Base-by-base conservation (phyloP, 2,888 invertebrate species). In the Eueremaeus valkanovi region DNA sequence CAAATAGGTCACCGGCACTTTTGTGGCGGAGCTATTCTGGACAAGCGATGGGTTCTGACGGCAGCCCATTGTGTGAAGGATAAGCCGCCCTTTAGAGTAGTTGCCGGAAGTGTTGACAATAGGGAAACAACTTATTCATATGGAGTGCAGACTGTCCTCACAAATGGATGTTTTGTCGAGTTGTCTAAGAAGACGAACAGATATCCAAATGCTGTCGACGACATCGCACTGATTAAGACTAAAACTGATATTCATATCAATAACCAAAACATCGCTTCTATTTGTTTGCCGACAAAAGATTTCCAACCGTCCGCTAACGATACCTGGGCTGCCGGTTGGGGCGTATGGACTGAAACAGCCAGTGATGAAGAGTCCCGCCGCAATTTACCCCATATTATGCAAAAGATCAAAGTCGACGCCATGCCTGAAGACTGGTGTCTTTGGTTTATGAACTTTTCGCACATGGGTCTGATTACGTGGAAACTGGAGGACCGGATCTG, bases 161-260 rank as follows among this genome's bases (percentile, higher is more conserved):
- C 1, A 21, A 21, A 51, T 5, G 6, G 1, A 1, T n/a, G 21
- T 9, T 51, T 5, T 8, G 21, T n/a, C 3, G 51, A n/a, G 51
- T 8, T 21, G n/a, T 5, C 2, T 3, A n/a, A 8, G 21, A 21
- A 21, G n/a, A 51, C 8, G 8, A 3, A 21, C 6, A 1, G 21
- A 1, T 51, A n/a, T 51, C 21, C n/a, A 8, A 80, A 49, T 36
- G 11, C 36, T 11, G 36, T 8, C 51, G 2, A 51, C 9, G 51
- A 51, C n/a, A 51, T 51, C 51, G 51, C 51, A 5, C 51, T 51
- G 1, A 18, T 51, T 3, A 21, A 51, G 21, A 21, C 21, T n/a
- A 21, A 16, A 3, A 21, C 6, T 3, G 51, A 51, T 18, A 45
- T 45, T 18, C 9, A 8, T 18, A 18, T 45, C 18, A 45, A n/a